A percentile compares a stretch with the other conserved stretches of the same genome.
Evolutionary conservation across 2,797 vertebrate species (phyloP).

Genomic region (Acanthis flammea): DNA sequence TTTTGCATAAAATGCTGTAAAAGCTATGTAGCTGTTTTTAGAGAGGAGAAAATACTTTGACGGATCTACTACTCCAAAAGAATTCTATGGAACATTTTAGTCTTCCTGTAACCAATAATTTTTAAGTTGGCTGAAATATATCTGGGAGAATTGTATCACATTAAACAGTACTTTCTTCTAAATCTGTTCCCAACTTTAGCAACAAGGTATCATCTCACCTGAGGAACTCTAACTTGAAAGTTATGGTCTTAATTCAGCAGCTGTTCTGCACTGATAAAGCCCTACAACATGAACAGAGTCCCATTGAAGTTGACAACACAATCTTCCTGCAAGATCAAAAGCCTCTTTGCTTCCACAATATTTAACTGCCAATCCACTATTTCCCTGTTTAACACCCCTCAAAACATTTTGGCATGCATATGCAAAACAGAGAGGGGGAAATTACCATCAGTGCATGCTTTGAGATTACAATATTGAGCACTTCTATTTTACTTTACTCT

Average conservation of each 20-base stretch:
- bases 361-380: not conserved
- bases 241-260: not conserved
- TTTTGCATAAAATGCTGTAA: not conserved
- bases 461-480: not conserved
- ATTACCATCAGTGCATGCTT: not conserved
- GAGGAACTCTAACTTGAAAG: not conserved
- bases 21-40: not conserved
- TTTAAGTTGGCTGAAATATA: not conserved
- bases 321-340: not conserved
- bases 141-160: not conserved
- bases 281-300: fast-evolving
- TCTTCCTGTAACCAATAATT: not conserved
- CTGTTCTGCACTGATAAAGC: not conserved
- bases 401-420: not conserved
- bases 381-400: not conserved
- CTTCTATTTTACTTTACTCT: not conserved
- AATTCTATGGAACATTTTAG: not conserved
- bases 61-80: not conserved
- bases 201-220: not conserved
- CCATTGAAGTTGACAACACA: not conserved
- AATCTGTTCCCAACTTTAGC: not conserved
- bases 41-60: not conserved
- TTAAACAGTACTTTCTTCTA: not conserved
- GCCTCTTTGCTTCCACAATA: not conserved
- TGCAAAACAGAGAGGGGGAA: not conserved